Conservation (phyloP, 2,113 vertebrate genomes). For the Forbesichthys papilliferus region DNA sequence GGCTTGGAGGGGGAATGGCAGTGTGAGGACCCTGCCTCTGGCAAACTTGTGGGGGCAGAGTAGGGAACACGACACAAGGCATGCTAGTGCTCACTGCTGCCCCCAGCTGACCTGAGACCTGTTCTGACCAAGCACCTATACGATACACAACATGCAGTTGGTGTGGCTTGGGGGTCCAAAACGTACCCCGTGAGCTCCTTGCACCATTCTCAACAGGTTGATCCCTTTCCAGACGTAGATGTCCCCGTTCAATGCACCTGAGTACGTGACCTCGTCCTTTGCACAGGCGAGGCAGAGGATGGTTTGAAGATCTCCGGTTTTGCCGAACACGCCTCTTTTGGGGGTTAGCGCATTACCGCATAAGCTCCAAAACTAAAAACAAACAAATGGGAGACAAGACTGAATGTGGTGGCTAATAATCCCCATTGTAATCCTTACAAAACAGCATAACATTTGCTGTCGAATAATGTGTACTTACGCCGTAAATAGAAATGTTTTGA, state of each 20-base stretch:
- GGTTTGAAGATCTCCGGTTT: constrained; percentile 96
- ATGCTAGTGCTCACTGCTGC: not conserved
- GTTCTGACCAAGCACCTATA: not conserved
- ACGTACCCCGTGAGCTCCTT: constrained; percentile 95
- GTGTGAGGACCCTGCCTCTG: not conserved
- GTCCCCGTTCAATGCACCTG: constrained; percentile 95
- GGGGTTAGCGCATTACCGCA: constrained; percentile 97
- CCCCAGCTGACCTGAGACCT: no score
- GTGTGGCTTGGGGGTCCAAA: not conserved
- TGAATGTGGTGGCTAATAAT: constrained; percentile 55
- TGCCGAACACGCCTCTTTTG: constrained; percentile 95
- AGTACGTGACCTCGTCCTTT: constrained; percentile 95
- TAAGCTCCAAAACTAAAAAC: constrained; percentile 94
- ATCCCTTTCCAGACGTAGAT: constrained; percentile 98
- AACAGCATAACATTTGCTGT: constrained; percentile 42
- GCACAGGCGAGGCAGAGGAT: constrained; percentile 97
- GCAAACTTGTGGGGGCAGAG: constrained; percentile 13
- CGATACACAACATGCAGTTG: not conserved
- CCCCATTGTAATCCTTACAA: constrained; percentile 50
- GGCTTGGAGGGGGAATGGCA: not conserved
- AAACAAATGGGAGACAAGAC: constrained; percentile 36
- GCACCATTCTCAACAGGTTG: constrained; percentile 91
- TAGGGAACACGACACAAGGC: constrained; percentile 5
- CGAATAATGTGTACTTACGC: no score
- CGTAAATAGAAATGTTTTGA: no score